phyloP scores from a whole-genome alignment of 2,113 vertebrate genomes.

The Xiphophorus maculatus region DNA sequence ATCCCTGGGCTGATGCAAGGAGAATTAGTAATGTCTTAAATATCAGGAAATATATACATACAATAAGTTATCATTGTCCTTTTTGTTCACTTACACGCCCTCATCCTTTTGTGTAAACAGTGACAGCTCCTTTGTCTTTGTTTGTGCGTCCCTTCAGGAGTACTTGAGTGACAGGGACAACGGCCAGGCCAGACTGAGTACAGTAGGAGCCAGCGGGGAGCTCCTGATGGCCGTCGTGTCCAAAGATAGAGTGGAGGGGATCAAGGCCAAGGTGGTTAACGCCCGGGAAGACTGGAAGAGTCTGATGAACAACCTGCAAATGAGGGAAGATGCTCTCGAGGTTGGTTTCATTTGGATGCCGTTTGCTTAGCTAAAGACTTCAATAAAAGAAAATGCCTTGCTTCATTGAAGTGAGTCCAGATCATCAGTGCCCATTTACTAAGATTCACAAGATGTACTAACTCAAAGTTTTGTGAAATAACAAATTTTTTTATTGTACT shows the following conservation, averaged over 20 bases:
- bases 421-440: not conserved
- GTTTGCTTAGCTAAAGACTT: not conserved
- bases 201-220: constrained; percentile 87
- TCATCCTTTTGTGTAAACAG: constrained; percentile 49
- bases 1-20: constrained; percentile 32
- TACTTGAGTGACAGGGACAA: constrained; percentile 92
- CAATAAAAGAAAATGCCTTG: not conserved
- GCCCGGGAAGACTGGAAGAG: constrained; percentile 93
- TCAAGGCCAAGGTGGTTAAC: constrained; percentile 83
- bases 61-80: constrained; percentile 31
- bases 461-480: not conserved
- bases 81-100: constrained; percentile 3
- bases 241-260: constrained; percentile 84
- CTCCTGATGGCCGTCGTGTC: constrained; percentile 86
- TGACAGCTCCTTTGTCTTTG: constrained; percentile 60
- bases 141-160: constrained; percentile 81
- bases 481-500: not conserved
- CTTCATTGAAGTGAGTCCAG: not conserved
- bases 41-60: constrained; percentile 25
- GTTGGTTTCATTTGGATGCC: constrained; percentile 71
- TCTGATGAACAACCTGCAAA: constrained; percentile 88
- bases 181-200: constrained; percentile 90
- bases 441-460: not conserved
- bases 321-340: constrained; percentile 89
- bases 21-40: constrained; percentile 36